phyloP scores from a whole-genome alignment of 2,888 invertebrate genomes.

The Metellina segmentata region DNA sequence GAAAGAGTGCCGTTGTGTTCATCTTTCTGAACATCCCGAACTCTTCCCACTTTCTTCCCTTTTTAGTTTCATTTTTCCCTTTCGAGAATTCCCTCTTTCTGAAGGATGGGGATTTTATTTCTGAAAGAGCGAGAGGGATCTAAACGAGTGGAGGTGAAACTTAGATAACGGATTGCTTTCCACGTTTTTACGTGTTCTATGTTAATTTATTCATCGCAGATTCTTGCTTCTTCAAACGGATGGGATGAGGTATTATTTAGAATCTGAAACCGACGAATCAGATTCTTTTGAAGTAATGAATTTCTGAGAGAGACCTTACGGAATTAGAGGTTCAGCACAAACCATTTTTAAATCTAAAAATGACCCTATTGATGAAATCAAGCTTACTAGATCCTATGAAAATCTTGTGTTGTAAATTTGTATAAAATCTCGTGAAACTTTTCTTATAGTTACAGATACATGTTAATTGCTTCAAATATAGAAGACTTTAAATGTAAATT shows the following conservation, averaged over 20 bases:
- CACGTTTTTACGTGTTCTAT: background rate
- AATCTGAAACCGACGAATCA: background rate
- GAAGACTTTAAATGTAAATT: no score
- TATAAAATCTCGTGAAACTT: no score
- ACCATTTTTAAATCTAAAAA: no score
- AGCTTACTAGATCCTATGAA: no score
- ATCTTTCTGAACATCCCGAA: conserved; percentile 5
- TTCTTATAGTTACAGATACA: no score
- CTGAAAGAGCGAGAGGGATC: background rate
- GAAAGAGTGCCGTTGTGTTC: conserved; percentile 22
- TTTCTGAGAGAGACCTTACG: background rate
- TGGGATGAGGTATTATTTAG: background rate
- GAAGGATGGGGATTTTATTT: background rate
- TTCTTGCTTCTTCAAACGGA: background rate
- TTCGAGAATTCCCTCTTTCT: conserved; percentile 1
- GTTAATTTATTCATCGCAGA: conserved; percentile 37
- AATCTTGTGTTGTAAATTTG: no score
- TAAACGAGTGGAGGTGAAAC: background rate
- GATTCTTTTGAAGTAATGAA: background rate
- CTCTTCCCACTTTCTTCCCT: background rate
- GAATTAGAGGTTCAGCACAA: background rate
- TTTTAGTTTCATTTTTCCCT: background rate
- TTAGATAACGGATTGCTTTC: conserved; percentile 17
- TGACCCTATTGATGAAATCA: no score
- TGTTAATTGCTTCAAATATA: no score